These are phyloP conservation scores for Acrocephalus scirpaceus DNA, from an alignment of 2,797 vertebrate genomes.

Conservation along the genomic window DNA sequence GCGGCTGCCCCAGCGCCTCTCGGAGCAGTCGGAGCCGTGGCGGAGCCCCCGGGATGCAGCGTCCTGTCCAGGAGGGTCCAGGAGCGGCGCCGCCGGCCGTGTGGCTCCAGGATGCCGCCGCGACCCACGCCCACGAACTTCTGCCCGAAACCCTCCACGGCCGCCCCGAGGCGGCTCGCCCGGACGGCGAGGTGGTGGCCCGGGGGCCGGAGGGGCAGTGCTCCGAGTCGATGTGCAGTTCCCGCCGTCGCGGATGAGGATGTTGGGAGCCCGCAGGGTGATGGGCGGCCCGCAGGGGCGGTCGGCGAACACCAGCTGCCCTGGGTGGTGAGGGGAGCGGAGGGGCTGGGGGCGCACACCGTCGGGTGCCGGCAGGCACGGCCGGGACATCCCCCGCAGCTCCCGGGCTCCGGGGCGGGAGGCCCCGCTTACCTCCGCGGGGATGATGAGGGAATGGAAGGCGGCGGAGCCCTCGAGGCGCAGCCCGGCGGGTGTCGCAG, in stretches of 20 bases:
- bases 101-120: slow-evolving; percentile 47
- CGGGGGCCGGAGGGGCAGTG: slow-evolving; percentile 32
- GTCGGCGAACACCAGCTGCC: slow-evolving; percentile 49
- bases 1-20: slow-evolving; percentile 58
- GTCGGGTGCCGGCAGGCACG: too few relatives aligned
- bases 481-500: slow-evolving; percentile 17
- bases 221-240: slow-evolving; percentile 50
- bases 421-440: slow-evolving; percentile 31
- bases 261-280: slow-evolving; percentile 10
- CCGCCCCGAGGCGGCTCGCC: slow-evolving; percentile 11
- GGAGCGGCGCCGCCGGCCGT: slow-evolving; percentile 34
- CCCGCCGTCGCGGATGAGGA: slow-evolving; percentile 50
- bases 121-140: slow-evolving; percentile 59
- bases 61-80: slow-evolving; percentile 47
- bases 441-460: slow-evolving; percentile 10
- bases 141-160: slow-evolving; percentile 32
- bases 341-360: neutral
- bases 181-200: slow-evolving; percentile 34
- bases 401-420: neutral
- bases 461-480: slow-evolving; percentile 46
- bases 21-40: slow-evolving; percentile 17
- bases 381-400: neutral
- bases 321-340: neutral
- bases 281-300: slow-evolving; percentile 2
- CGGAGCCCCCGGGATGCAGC: slow-evolving; percentile 21